Conservation (phyloP, 2,888 invertebrate species). For the Anodontia alba region DNA sequence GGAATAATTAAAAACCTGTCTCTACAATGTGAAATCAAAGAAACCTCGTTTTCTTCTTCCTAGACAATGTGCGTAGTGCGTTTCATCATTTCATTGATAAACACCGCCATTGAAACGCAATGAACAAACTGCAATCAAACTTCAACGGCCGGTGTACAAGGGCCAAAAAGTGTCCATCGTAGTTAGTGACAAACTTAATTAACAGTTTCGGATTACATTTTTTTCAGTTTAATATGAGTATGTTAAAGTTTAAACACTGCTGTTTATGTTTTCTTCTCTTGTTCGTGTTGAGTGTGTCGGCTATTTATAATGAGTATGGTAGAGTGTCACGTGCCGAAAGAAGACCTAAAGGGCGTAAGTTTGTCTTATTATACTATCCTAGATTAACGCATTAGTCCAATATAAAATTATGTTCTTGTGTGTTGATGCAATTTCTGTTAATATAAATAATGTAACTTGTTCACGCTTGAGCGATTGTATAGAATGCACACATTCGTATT, state of each 20-base stretch:
- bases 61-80: conserved; percentile 28
- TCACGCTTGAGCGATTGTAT: neutral
- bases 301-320: neutral
- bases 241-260: neutral
- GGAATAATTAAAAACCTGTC: neutral
- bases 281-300: neutral
- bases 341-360: neutral
- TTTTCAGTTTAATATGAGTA: conserved; percentile 1
- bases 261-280: neutral
- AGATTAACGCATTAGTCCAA: no score
- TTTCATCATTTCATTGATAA: conserved; percentile 54
- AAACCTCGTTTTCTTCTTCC: neutral
- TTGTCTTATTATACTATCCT: neutral
- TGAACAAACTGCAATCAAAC: conserved; percentile 22
- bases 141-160: conserved; percentile 29
- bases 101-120: conserved; percentile 45
- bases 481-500: neutral
- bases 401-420: no score
- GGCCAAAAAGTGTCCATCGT: conserved; percentile 4
- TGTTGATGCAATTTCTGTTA: neutral
- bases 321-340: neutral
- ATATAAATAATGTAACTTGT: neutral
- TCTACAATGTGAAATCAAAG: neutral
- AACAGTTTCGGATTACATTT: neutral
- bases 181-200: neutral